Conservation (phyloP, 1,140 invertebrate species). For the Probaryconus sp. region DNA sequence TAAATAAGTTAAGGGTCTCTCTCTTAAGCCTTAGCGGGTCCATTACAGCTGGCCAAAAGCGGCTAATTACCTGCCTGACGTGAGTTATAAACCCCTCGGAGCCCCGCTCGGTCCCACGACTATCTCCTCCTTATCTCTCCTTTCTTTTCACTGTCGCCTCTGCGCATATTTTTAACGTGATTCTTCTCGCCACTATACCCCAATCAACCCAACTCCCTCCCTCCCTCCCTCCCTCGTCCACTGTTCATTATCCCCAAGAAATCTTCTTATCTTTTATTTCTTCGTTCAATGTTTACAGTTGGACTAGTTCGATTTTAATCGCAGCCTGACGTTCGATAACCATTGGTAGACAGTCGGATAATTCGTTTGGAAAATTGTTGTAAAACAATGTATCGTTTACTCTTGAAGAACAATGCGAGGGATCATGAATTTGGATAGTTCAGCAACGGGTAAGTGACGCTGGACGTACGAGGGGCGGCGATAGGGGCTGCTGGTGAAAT, state of each 20-base stretch:
- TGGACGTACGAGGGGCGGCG: slow-evolving; percentile 61
- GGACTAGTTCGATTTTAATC: too few relatives aligned
- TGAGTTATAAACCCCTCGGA: slow-evolving; percentile 77
- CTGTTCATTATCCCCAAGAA: too few relatives aligned
- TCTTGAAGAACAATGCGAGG: slow-evolving; percentile 28
- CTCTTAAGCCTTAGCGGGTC: slow-evolving; percentile 73
- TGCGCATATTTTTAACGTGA: slow-evolving; percentile 40
- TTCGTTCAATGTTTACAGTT: too few relatives aligned
- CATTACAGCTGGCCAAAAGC: slow-evolving; percentile 78
- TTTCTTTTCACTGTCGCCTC: slow-evolving; percentile 57
- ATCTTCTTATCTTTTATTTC: too few relatives aligned
- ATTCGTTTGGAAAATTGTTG: slow-evolving; percentile 16
- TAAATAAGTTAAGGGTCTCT: slow-evolving; percentile 79
- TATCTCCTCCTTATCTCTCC: slow-evolving; percentile 50
- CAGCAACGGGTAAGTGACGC: slow-evolving; percentile 43
- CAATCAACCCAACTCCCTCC: too few relatives aligned
- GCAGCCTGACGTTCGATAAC: too few relatives aligned
- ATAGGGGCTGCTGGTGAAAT: slow-evolving; percentile 66
- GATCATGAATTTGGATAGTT: slow-evolving; percentile 14
- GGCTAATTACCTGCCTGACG: slow-evolving; percentile 79
- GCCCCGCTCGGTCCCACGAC: slow-evolving; percentile 22
- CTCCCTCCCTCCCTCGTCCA: too few relatives aligned
- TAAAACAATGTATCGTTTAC: slow-evolving; percentile 17
- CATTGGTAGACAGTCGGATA: too few relatives aligned
- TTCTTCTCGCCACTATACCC: too few relatives aligned